A percentile compares a stretch with the other conserved stretches of the same genome.
phyloP scores from a whole-genome alignment of 2,797 vertebrate species.

The Vireo griseus region DNA sequence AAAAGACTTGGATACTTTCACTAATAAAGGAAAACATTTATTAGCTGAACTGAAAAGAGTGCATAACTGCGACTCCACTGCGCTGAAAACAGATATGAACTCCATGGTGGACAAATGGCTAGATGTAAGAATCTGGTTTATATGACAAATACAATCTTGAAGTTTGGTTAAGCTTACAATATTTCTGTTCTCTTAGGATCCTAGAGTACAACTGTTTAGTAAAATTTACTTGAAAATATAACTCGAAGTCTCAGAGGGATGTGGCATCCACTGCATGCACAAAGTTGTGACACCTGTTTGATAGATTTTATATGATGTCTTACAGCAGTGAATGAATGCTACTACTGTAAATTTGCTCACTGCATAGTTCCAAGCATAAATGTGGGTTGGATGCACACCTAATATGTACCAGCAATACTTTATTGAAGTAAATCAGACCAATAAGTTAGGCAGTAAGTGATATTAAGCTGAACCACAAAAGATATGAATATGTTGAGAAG shows the following conservation, averaged over 20 bases:
- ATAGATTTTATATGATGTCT: not conserved
- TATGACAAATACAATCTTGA: not conserved
- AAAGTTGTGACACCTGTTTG: not conserved
- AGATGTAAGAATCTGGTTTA: slow-evolving; percentile 77
- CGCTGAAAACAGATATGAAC: slow-evolving; percentile 83
- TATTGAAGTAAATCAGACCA: not conserved
- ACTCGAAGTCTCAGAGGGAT: not conserved
- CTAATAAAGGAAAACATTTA: slow-evolving; percentile 85
- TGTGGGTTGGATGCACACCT: not conserved
- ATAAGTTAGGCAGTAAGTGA: not conserved
- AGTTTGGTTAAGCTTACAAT: not conserved
- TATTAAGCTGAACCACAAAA: not conserved
- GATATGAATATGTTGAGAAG: not conserved
- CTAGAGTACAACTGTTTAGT: not conserved
- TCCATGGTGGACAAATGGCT: slow-evolving; percentile 87
- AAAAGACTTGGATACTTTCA: slow-evolving; percentile 88
- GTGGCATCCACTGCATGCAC: not conserved
- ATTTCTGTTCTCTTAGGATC: not conserved
- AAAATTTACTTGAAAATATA: not conserved
- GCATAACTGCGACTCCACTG: slow-evolving; percentile 71
- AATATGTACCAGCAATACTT: not conserved
- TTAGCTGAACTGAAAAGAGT: slow-evolving; percentile 84
- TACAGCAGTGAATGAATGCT: not conserved
- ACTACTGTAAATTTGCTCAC: not conserved
- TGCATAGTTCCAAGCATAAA: not conserved